Conservation (phyloP, 2,888 invertebrate genomes). For the Pyrocoelia pectoralis region DNA sequence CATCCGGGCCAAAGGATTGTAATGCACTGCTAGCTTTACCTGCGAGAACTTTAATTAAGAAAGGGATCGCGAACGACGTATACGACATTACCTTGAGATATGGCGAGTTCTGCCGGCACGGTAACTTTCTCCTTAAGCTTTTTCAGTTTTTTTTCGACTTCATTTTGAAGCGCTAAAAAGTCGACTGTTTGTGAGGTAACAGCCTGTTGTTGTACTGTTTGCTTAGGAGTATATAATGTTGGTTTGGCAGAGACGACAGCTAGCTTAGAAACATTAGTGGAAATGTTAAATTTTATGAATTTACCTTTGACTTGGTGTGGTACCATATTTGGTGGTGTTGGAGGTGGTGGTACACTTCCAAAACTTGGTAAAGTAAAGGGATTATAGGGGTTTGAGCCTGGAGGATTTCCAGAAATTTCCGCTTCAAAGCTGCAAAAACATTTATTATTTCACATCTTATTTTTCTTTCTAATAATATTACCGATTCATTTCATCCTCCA, state of each 20-base stretch:
- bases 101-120: conserved; percentile 62
- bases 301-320: conserved; percentile 71
- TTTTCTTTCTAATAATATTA: conserved; percentile 52
- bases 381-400: conserved; percentile 69
- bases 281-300: conserved; percentile 57
- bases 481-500: conserved; percentile 94
- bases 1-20: conserved; percentile 66
- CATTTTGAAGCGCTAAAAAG: conserved; percentile 64
- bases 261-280: conserved; percentile 53
- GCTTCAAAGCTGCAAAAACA: conserved; percentile 79
- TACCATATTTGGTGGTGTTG: conserved; percentile 72
- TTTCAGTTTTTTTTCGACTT: conserved; percentile 67
- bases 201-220: conserved; percentile 49
- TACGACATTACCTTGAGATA: conserved; percentile 37
- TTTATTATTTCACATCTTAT: not conserved
- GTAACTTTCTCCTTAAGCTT: conserved; percentile 73
- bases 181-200: conserved; percentile 57
- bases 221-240: conserved; percentile 69
- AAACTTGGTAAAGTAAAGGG: conserved; percentile 57
- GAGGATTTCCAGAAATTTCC: conserved; percentile 73
- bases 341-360: conserved; percentile 72
- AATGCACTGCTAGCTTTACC: conserved; percentile 65
- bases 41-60: conserved; percentile 37
- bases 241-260: conserved; percentile 76
- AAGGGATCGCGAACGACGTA: not conserved